phyloP scores from a whole-genome alignment of 1,140 invertebrate species.

The Ruditapes philippinarum region DNA sequence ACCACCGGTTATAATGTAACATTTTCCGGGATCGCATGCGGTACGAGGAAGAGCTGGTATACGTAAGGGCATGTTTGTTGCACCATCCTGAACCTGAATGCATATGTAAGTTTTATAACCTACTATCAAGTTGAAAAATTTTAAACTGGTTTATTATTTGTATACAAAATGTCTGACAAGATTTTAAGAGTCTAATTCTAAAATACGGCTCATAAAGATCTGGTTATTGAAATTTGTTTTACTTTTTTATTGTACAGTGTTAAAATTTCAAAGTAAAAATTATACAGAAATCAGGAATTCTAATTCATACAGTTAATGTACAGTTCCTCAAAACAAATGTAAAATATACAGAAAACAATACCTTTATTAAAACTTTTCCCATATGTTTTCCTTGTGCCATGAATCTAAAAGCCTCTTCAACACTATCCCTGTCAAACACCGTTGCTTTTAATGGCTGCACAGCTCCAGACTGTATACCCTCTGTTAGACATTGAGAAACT shows the following conservation, averaged over 20 bases:
- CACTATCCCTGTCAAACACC: conserved; percentile 93
- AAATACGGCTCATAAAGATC: too few species aligned
- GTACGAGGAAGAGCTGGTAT: conserved; percentile 92
- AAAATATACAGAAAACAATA: too few species aligned
- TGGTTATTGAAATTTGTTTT: too few species aligned
- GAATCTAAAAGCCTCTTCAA: conserved; percentile 96
- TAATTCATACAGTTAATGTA: not conserved
- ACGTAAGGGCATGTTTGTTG: conserved; percentile 87
- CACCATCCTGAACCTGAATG: conserved; percentile 79
- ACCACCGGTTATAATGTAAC: conserved; percentile 95
- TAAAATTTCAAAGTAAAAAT: not conserved
- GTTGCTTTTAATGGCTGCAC: conserved; percentile 94
- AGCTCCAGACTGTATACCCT: conserved; percentile 94
- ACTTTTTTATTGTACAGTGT: not conserved
- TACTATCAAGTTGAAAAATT: too few species aligned
- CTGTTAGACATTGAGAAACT: conserved; percentile 92
- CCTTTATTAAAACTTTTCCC: conserved; percentile 97
- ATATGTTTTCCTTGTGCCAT: conserved; percentile 99
- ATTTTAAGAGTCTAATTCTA: too few species aligned
- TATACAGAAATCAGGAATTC: not conserved
- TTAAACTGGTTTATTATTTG: too few species aligned
- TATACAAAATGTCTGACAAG: too few species aligned
- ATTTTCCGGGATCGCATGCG: conserved; percentile 95
- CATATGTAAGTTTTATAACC: too few species aligned
- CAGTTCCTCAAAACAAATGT: not conserved